Base-by-base conservation (phyloP, 2,113 vertebrate genomes). In the Eulemur rufifrons region DNA sequence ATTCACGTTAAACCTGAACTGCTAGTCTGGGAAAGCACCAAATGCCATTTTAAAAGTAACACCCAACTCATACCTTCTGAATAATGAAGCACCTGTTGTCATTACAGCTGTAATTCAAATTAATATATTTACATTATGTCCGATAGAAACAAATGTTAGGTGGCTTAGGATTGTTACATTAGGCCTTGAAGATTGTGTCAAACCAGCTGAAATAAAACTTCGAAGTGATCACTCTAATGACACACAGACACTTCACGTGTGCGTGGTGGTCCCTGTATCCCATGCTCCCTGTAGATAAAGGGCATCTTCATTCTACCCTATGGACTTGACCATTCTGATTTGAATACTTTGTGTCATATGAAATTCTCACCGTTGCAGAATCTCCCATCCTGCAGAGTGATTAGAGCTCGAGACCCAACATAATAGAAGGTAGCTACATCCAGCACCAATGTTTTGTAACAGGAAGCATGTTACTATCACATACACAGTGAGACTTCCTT, bases 181-280 rank as follows among this genome's bases (percentile, higher is more conserved):
- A 84, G 59, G 39, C n/a, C 32, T 90, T 74, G 66, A 91, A 85
- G 21, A 32, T 74, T 97, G 71, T 73, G 37, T 77, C 63, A 86
- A 95, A 89, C 15, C 23, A 66, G 64, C n/a, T 92, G 32, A 93
- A 84, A 85, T 81, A 61, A 64, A 94, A 45, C 52, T 82, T 94
- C 64, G 59, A 59, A 39, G 39, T 85, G 52, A 59, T 59, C 50
- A 34, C 14, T 74, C 52, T 42, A 80, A 15, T 74, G 81, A 47
- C 29, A 66, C 20, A 47, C 7, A 56, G 6, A 52, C 2, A 45
- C 42, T 77, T 56, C 39, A 74, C 25, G 37, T 37, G 81, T 90
- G 37, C 25, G 21, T 18, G 59, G 5, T 87, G 69, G 52, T 54
- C 45, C 12, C 66, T 77, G 23, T 27, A 64, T 8, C n/a, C 94